Evolutionary conservation across 2,888 invertebrate species (phyloP).

Genomic region (Cantharis flavilabris): DNA sequence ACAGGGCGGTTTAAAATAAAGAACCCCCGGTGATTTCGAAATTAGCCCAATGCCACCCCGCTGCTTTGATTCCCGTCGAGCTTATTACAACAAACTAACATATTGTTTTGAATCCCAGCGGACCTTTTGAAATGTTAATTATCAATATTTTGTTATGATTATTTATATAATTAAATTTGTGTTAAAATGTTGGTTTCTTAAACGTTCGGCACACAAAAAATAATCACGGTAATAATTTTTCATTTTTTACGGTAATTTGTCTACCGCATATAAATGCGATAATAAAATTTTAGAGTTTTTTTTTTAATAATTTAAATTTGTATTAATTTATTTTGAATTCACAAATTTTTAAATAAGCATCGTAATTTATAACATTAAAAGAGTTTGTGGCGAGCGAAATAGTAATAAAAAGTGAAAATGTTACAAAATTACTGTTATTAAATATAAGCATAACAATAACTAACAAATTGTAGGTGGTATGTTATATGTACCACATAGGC

Average conservation of each 20-base stretch:
- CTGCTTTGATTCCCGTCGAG: slow-evolving; percentile 44
- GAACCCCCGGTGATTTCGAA: slow-evolving; percentile 46
- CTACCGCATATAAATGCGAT: neutral
- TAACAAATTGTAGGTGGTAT: slow-evolving; percentile 27
- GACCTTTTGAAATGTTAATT: slow-evolving; percentile 48
- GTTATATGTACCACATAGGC: slow-evolving; percentile 1
- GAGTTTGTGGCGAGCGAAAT: neutral
- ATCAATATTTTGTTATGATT: slow-evolving; percentile 45
- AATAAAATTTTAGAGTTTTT: neutral
- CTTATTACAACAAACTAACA: slow-evolving; percentile 54
- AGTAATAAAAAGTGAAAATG: slow-evolving; percentile 7
- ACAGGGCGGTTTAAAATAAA: slow-evolving; percentile 39
- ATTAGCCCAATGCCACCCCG: slow-evolving; percentile 52
- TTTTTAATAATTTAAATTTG: neutral
- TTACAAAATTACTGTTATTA: slow-evolving; percentile 29
- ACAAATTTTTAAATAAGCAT: neutral
- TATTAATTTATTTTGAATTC: neutral
- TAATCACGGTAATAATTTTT: neutral
- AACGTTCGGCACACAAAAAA: neutral
- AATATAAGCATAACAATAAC: slow-evolving; percentile 31
- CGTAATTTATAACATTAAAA: neutral
- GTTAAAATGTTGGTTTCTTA: slow-evolving; percentile 1
- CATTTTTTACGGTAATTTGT: neutral
- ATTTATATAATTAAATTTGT: slow-evolving; percentile 41
- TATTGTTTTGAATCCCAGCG: slow-evolving; percentile 54